Conservation (phyloP, 92 coral and sea anemone genomes). For the Porites evermanni region DNA sequence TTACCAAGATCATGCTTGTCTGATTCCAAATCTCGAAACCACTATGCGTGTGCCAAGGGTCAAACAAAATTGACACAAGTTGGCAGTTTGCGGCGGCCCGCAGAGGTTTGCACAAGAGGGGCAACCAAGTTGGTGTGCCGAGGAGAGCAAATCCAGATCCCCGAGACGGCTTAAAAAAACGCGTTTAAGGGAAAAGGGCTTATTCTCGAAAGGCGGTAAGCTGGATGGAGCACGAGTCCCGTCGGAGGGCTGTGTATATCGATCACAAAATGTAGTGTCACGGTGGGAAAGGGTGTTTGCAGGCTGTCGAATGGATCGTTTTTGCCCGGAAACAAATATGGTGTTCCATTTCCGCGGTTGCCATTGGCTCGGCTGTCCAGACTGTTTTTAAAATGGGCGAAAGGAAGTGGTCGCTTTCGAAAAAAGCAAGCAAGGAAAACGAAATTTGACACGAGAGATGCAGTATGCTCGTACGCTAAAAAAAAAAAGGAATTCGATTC, state of each 20-base stretch:
- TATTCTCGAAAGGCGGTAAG: no score
- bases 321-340: background rate
- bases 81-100: background rate
- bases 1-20: background rate
- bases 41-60: background rate
- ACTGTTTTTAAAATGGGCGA: background rate
- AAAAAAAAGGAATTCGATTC: no score
- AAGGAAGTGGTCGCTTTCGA: background rate
- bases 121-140: conserved; percentile 7
- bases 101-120: background rate
- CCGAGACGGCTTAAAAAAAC: background rate
- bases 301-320: background rate
- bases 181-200: no score
- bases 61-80: background rate
- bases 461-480: no score
- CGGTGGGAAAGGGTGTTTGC: no score
- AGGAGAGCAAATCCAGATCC: conserved; percentile 6
- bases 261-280: no score
- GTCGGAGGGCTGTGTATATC: no score
- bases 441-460: background rate
- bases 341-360: conserved; percentile 14
- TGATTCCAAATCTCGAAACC: background rate
- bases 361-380: conserved; percentile 41
- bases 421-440: background rate
- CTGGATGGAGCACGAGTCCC: no score